Evolutionary conservation across 1,140 invertebrate genomes (phyloP).

Genomic region (Nixonia krombeini): DNA sequence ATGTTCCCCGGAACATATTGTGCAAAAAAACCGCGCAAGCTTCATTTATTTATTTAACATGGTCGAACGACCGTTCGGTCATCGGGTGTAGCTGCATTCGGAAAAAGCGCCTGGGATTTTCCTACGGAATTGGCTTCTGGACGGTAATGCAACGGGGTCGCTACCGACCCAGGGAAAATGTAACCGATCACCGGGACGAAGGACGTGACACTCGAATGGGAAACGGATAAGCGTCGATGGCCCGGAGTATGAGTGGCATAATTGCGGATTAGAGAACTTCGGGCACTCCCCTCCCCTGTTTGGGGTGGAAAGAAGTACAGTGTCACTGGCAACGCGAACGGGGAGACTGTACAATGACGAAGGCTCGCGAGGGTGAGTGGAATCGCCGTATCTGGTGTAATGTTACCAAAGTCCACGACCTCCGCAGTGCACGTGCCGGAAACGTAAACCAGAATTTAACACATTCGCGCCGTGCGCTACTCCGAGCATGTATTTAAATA

Average conservation of each 20-base stretch:
- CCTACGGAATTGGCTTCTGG: too few species aligned
- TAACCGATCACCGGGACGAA: too few species aligned
- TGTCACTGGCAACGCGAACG: slow-evolving; percentile 17
- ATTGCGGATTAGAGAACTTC: slow-evolving; percentile 59
- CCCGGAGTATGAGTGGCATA: slow-evolving; percentile 49
- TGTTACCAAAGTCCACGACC: slow-evolving; percentile 7
- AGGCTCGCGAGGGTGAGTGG: slow-evolving; percentile 5
- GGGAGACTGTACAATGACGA: slow-evolving; percentile 8
- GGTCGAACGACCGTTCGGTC: too few species aligned
- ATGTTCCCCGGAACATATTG: slow-evolving; percentile 64
- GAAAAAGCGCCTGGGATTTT: too few species aligned
- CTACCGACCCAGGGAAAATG: too few species aligned
- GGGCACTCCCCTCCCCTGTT: slow-evolving; percentile 37
- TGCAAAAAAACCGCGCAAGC: slow-evolving; percentile 62
- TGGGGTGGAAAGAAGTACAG: slow-evolving; percentile 42
- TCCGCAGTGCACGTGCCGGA: slow-evolving; percentile 10
- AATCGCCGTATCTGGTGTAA: slow-evolving; percentile 4
- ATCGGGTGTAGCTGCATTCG: too few species aligned
- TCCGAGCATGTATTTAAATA: background rate
- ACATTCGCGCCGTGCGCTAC: background rate
- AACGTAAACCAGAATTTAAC: slow-evolving; percentile 8
- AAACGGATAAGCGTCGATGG: too few species aligned
- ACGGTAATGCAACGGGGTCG: too few species aligned
- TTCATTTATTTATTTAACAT: slow-evolving; percentile 61
- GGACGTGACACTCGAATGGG: too few species aligned